Percentiles rank a stretch among this genome's conserved stretches.
These are phyloP conservation scores for Polydesmus complanatus DNA, from an alignment of 2,888 invertebrate species.

Conservation along the genomic window DNA sequence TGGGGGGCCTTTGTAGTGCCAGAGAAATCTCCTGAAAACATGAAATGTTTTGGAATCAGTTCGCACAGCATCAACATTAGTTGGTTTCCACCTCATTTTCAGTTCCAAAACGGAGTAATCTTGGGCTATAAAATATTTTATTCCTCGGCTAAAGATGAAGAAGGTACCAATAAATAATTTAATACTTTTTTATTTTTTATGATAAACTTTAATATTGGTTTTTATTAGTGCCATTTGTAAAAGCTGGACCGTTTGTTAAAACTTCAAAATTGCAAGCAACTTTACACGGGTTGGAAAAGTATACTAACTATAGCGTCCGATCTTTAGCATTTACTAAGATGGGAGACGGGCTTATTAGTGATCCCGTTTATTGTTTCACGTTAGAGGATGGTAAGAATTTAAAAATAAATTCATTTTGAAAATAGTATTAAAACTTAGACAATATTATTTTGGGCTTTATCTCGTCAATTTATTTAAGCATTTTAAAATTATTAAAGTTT, in stretches of 20 bases:
- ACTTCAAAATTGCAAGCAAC: conserved; percentile 20
- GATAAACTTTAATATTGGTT: no score
- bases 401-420: no score
- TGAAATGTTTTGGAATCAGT: conserved; percentile 29
- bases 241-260: neutral
- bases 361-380: conserved; percentile 32
- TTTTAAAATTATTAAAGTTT: no score
- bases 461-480: no score
- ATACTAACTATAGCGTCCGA: conserved; percentile 36
- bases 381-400: conserved; percentile 32
- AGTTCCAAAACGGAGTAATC: conserved; percentile 32
- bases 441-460: no score
- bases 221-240: no score
- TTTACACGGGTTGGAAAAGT: conserved; percentile 31
- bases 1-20: conserved; percentile 28
- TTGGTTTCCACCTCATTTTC: conserved; percentile 32
- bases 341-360: conserved; percentile 34
- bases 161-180: conserved; percentile 11
- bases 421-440: no score
- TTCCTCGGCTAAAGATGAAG: conserved; percentile 6
- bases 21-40: conserved; percentile 31
- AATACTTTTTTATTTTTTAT: neutral
- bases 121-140: conserved; percentile 30
- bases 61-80: conserved; percentile 31
- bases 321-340: conserved; percentile 35